These are phyloP conservation scores for Hypothenemus hampei DNA, from an alignment of 1,140 invertebrate species.

Conservation along the genomic window DNA sequence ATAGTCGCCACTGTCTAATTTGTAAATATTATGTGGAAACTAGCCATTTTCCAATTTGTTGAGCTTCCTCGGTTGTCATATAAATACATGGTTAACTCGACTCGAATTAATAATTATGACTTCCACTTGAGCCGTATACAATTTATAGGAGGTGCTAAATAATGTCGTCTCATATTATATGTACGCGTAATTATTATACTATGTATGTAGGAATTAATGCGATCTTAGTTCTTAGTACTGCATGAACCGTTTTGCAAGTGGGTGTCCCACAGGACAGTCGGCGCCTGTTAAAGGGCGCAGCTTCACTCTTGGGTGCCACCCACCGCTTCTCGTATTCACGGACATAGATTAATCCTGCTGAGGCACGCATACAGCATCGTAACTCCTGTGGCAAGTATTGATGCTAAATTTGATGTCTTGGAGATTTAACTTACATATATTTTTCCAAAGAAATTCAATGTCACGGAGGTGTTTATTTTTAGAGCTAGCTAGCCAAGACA, in stretches of 20 bases:
- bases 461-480: too few relatives aligned
- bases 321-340: slow-evolving; percentile 16
- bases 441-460: too few relatives aligned
- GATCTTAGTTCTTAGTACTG: neutral
- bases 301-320: slow-evolving; percentile 23
- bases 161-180: too few relatives aligned
- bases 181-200: neutral
- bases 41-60: too few relatives aligned
- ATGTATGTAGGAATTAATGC: neutral
- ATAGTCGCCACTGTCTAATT: too few relatives aligned
- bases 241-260: slow-evolving; percentile 7
- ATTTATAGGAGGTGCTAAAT: too few relatives aligned
- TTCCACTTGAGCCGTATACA: too few relatives aligned
- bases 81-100: too few relatives aligned
- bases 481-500: too few relatives aligned
- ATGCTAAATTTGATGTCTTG: neutral
- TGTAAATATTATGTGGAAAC: too few relatives aligned
- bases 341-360: slow-evolving; percentile 16
- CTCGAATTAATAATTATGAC: too few relatives aligned
- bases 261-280: slow-evolving; percentile 21
- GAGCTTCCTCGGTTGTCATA: too few relatives aligned
- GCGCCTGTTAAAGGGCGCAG: slow-evolving; percentile 22
- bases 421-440: neutral
- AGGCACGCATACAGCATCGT: slow-evolving; percentile 8
- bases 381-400: neutral